phyloP scores from a whole-genome alignment of 2,888 invertebrate genomes.

The Trissolcus japonicus region DNA sequence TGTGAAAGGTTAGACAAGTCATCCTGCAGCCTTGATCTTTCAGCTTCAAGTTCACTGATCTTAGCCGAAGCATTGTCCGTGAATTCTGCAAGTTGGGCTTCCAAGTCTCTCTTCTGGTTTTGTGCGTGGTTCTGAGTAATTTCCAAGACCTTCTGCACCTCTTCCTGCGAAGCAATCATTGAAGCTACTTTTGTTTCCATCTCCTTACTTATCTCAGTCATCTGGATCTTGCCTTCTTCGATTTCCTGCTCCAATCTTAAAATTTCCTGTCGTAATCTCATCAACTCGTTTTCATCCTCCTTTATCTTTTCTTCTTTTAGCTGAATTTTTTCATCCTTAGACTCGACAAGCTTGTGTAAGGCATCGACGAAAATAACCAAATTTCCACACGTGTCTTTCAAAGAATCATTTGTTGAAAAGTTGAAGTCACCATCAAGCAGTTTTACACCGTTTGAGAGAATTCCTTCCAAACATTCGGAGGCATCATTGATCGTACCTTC shows the following conservation, averaged over 20 bases:
- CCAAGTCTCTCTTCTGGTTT: conserved; percentile 2
- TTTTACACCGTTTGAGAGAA: conserved; percentile 4
- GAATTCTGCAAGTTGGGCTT: background rate
- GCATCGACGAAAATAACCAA: conserved; percentile 40
- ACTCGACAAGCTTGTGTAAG: conserved; percentile 25
- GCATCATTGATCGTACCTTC: too few species aligned
- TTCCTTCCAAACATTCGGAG: too few species aligned
- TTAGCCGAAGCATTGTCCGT: background rate
- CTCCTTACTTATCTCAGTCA: background rate
- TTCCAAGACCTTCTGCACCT: conserved; percentile 16
- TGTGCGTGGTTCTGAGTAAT: background rate
- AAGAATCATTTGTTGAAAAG: too few species aligned
- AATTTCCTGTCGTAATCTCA: background rate
- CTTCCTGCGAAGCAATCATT: conserved; percentile 6
- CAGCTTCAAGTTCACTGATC: background rate
- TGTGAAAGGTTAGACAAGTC: background rate
- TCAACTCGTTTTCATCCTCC: conserved; percentile 10
- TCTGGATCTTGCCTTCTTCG: background rate
- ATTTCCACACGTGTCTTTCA: conserved; percentile 38
- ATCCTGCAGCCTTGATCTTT: background rate
- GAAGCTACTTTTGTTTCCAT: conserved; percentile 2
- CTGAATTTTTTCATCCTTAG: conserved; percentile 43
- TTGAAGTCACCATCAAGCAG: conserved; percentile 4
- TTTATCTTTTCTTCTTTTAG: conserved; percentile 46
- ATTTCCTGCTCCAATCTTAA: background rate